Base-by-base conservation (phyloP, 2,888 invertebrate genomes). In the Drosophila greeni region DNA sequence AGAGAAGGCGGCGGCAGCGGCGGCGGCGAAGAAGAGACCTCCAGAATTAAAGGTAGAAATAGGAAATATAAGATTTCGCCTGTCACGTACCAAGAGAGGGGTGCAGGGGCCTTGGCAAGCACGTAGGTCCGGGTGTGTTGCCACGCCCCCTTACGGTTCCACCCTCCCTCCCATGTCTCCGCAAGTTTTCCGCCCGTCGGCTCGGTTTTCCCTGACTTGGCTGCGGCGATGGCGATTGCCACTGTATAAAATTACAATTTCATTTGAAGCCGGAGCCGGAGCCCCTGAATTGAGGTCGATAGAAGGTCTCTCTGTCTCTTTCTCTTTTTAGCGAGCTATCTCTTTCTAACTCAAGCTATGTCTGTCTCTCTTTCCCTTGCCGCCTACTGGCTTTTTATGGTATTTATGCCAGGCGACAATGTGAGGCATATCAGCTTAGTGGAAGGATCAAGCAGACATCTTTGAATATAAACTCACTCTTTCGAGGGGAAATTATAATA, bases 231-330 rank as follows among this genome's bases (percentile, higher is more conserved):
- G 18, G 34, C 67, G 55, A 66, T 65, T 66, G 65, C 65, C 55
- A 54, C 65, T 65, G 74, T 75, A 74, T 73, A 73, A 74, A 74
- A 72, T 70, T 72, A 58, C 73, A 71, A 71, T 71, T 72, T 59
- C 71, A 72, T 70, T 70, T 48, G 51, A 47, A 48, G 68, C 40
- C 69, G 34, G 48, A n/a, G n/a, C n/a, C n/a, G 23, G 65, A 65
- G 59, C 39, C 37, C 40, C 33, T 45, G 72, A 64, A 58, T 72
- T 47, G 58, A 55, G 70, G 71, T 65, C 70, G 70, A 70, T 45
- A 42, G 64, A 42, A 56, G 65, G 43, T 37, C 54, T 24, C 39
- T 37, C 20, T 31, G 34, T 8, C 26, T 11, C 12, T 14, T 4
- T 14, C 6, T 6, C 2, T 0, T 29, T 12, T 6, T n/a, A n/a